A percentile compares a stretch with the other conserved stretches of the same genome.
These are phyloP conservation scores for Strigamia crassipes DNA, from an alignment of 2,888 invertebrate genomes.

Conservation along the genomic window DNA sequence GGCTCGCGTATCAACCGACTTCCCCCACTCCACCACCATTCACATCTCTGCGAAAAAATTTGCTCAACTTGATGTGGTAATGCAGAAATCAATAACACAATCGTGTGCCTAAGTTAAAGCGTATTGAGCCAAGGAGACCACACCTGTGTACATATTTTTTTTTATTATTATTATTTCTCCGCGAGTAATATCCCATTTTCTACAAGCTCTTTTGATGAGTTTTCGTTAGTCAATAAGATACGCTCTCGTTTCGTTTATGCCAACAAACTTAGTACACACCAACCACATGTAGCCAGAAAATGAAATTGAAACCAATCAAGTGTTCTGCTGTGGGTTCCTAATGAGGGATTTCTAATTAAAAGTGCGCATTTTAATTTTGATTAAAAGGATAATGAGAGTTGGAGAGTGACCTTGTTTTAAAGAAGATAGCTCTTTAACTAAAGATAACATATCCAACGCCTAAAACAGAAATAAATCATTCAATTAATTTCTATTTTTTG, in stretches of 20 bases:
- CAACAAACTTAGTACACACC: conserved; percentile 10
- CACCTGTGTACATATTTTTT: conserved; percentile 18
- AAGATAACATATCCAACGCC: neutral
- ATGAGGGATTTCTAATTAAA: conserved; percentile 30
- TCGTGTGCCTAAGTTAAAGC: conserved; percentile 13
- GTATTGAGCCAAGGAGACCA: neutral
- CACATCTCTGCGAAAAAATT: neutral
- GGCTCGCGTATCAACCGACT: neutral
- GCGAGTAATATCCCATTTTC: neutral
- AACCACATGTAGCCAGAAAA: conserved; percentile 6
- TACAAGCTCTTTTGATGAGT: neutral
- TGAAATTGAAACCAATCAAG: conserved; percentile 30
- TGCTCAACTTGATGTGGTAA: conserved; percentile 27
- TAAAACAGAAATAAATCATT: neutral
- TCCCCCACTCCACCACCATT: neutral
- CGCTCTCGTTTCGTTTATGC: neutral
- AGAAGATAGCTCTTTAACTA: neutral
- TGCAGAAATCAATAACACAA: neutral
- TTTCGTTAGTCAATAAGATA: neutral
- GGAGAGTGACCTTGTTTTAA: conserved; percentile 30
- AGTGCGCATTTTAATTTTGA: conserved; percentile 30
- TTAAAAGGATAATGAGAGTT: conserved; percentile 30
- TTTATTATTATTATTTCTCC: neutral
- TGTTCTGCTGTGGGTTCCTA: conserved; percentile 30
- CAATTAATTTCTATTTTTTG: too few species aligned